Base-by-base conservation (phyloP, 2,113 vertebrate genomes). In the Gobius niger region DNA sequence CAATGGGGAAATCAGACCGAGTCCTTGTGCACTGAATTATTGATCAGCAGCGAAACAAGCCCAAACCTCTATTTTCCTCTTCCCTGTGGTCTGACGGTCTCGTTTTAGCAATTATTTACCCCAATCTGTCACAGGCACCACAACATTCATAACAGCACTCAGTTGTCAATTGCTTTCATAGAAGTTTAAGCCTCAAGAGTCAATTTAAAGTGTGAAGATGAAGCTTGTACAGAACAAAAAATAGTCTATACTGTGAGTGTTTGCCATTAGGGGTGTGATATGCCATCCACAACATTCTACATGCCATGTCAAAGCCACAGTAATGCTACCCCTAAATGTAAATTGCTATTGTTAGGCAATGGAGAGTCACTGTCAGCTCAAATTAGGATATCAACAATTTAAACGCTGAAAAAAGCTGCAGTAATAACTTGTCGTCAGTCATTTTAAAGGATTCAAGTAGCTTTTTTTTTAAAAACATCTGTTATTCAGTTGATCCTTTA, bases 1-100 rank as follows among this genome's bases (percentile, higher is more conserved):
- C 64, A 12, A 7, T 10, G 44, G 79, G 82, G 71, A 77, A 81
- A 81, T 84, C 68, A 73, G 52, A 64, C 16, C 44, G 8, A 44
- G 44, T 81, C 63, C 56, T 56, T 66, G 65, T 47, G 65, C 62
- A n/a, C n/a, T 66, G 57, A 72, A 65, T 67, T 77, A 85, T 75
- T 82, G 76, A 78, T 75, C 56, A 16, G 7, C 16, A 53, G 11
- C 2, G 5, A 41, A 7, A 15, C 9, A 56, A 67, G 67, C 60
- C 71, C 10, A 3, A 59, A 57, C 47, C 9, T 8, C 46, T 14
- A 65, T 65, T 47, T 14, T 7, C 16, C 19, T 66, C 14, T 14
- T 65, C 62, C 66, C 40, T 7, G 9, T 59, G 47, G 0, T 1
- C 47, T 10, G 52, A 11, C 62, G 13, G 15, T 47, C 11, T 56